phyloP scores from a whole-genome alignment of 2,888 invertebrate genomes.

The Nebria salina region DNA sequence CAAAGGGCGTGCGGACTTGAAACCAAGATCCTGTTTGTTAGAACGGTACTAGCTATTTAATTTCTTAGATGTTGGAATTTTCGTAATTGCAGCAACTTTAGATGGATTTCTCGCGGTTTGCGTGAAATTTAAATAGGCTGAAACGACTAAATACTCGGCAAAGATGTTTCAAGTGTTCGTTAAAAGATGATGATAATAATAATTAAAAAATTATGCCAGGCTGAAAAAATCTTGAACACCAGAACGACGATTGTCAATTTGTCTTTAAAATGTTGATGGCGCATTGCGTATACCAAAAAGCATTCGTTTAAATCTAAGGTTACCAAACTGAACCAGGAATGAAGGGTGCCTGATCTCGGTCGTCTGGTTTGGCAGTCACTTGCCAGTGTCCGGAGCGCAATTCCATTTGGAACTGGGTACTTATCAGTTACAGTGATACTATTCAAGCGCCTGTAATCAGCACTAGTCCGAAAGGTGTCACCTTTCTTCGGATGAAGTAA shows the following conservation, averaged over 20 bases:
- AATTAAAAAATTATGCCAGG: conserved; percentile 18
- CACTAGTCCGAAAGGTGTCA: background rate
- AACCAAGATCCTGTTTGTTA: conserved; percentile 26
- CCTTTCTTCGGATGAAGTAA: conserved; percentile 16
- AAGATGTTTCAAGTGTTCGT: conserved; percentile 29
- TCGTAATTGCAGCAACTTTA: conserved; percentile 25
- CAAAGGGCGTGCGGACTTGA: background rate
- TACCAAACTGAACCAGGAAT: too few species aligned
- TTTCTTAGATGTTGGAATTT: conserved; percentile 27
- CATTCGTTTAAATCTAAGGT: conserved; percentile 25
- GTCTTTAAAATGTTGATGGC: background rate
- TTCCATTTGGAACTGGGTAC: conserved; percentile 22
- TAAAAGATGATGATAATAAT: conserved; percentile 31
- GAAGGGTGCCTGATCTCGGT: conserved; percentile 17
- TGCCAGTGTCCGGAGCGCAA: conserved; percentile 19
- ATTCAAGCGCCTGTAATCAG: conserved; percentile 16
- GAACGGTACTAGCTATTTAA: conserved; percentile 20
- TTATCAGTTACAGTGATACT: conserved; percentile 16
- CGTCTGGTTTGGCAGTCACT: background rate
- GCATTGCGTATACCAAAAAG: conserved; percentile 13
- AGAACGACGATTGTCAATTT: conserved; percentile 13
- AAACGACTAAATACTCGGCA: background rate
- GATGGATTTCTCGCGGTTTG: conserved; percentile 8
- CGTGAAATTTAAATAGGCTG: conserved; percentile 7
- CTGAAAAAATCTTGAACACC: background rate